These are phyloP conservation scores for Euwallacea similis DNA, from an alignment of 1,140 invertebrate species.

Conservation along the genomic window DNA sequence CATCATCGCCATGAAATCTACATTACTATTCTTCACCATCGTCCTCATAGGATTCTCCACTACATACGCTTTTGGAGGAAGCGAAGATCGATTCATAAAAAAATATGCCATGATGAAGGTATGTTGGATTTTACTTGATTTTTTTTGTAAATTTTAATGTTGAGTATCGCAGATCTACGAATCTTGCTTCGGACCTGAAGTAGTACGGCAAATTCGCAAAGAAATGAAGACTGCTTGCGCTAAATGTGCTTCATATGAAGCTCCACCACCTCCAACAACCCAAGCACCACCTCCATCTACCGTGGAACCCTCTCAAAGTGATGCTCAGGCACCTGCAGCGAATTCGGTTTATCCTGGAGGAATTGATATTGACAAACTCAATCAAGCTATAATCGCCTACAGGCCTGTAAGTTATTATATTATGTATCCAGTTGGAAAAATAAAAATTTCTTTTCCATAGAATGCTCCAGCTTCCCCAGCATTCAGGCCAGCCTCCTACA, in stretches of 20 bases:
- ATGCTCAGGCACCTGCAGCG: conserved; percentile 42
- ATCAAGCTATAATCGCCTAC: conserved; percentile 57
- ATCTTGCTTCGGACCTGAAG: conserved; percentile 66
- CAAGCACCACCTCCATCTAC: conserved; percentile 52
- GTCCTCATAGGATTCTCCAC: background rate
- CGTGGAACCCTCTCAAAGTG: conserved; percentile 50
- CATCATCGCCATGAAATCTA: background rate
- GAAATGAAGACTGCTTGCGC: conserved; percentile 66
- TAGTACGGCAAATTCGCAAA: conserved; percentile 65
- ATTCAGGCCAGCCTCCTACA: conserved; percentile 38
- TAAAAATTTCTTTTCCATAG: background rate
- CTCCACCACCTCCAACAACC: conserved; percentile 49
- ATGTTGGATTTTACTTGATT: conserved; percentile 40
- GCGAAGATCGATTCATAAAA: conserved; percentile 66
- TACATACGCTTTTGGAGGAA: conserved; percentile 55
- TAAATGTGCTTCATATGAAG: conserved; percentile 59
- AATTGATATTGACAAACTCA: conserved; percentile 57
- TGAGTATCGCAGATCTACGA: conserved; percentile 61
- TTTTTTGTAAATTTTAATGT: background rate
- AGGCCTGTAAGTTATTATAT: conserved; percentile 48
- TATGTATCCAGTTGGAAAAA: background rate
- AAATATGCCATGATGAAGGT: conserved; percentile 73
- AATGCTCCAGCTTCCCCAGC: conserved; percentile 25
- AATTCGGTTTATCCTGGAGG: conserved; percentile 41
- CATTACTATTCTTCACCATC: background rate